phyloP scores from a whole-genome alignment of 2,797 vertebrate species.

The Sebastes steindachneri region DNA sequence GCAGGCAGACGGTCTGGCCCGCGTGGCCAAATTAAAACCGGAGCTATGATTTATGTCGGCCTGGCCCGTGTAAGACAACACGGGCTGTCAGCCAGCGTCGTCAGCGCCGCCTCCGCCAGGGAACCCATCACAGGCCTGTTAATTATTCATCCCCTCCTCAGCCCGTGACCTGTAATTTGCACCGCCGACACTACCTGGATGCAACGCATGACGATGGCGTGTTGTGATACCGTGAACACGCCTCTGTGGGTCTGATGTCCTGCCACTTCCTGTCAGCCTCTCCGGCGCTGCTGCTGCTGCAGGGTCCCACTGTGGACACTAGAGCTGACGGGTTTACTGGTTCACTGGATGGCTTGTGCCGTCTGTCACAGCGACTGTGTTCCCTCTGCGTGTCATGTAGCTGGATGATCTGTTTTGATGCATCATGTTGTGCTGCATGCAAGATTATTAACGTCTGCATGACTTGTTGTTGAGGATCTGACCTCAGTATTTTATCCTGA shows the following conservation, averaged over 20 bases:
- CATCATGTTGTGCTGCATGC: neutral
- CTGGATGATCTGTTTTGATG: neutral
- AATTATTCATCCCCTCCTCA: constrained; percentile 37
- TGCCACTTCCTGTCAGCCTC: constrained; percentile 28
- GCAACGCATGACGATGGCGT: constrained; percentile 8
- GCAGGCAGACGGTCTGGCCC: neutral
- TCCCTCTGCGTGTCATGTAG: neutral
- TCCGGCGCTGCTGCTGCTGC: neutral
- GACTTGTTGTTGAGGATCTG: neutral
- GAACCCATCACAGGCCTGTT: constrained; percentile 14
- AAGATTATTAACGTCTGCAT: neutral
- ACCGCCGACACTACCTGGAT: constrained; percentile 3
- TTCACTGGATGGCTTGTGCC: neutral
- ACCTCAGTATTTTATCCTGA: neutral
- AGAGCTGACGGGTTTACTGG: neutral
- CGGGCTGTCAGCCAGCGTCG: neutral
- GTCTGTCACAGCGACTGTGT: neutral
- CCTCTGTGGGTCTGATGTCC: neutral
- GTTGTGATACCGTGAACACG: constrained; percentile 16
- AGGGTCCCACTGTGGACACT: neutral
- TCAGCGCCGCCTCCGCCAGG: constrained; percentile 7
- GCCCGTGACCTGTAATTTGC: constrained; percentile 36
- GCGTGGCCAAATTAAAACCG: neutral
- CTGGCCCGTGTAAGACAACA: constrained; percentile 23
- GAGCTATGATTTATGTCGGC: constrained; percentile 39